phyloP scores from a whole-genome alignment of 2,113 vertebrate species.

The Mirza zaza region DNA sequence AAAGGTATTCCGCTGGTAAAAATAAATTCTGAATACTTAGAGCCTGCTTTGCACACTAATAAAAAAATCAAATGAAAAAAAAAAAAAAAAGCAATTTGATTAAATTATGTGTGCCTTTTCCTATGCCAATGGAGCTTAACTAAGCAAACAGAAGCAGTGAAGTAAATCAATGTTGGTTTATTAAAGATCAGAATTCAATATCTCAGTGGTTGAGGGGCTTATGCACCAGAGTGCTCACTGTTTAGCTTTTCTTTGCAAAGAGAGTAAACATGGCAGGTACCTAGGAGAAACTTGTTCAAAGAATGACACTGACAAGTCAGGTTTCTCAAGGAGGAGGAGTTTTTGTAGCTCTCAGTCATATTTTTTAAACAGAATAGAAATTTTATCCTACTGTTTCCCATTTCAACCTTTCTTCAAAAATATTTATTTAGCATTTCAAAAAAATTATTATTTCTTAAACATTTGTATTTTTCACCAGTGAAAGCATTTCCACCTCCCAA shows the following conservation, averaged over 20 bases:
- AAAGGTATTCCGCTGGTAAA: conserved; percentile 64
- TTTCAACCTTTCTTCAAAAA: conserved; percentile 7
- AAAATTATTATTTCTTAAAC: conserved; percentile 22
- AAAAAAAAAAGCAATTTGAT: conserved; percentile 84
- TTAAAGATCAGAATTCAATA: conserved; percentile 89
- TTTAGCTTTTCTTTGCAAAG: conserved; percentile 79
- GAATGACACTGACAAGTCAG: conserved; percentile 47
- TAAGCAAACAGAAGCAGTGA: conserved; percentile 86
- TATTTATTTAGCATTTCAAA: neutral
- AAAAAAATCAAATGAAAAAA: conserved; percentile 86
- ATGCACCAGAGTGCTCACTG: conserved; percentile 76
- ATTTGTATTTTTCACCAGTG: neutral
- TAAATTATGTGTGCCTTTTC: conserved; percentile 86
- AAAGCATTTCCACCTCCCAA: neutral
- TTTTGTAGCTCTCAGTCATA: neutral
- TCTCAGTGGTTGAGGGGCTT: conserved; percentile 83
- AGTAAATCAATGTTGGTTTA: conserved; percentile 88
- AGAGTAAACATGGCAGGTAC: conserved; percentile 77
- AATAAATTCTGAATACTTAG: conserved; percentile 72
- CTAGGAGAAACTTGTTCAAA: conserved; percentile 69
- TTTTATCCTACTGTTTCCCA: neutral
- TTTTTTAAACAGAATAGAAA: neutral
- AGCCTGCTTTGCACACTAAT: conserved; percentile 80
- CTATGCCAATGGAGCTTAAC: conserved; percentile 84
- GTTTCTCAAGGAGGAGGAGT: conserved; percentile 36